These are phyloP conservation scores for Drosophila anomelani DNA, from an alignment of 2,888 invertebrate species.

Conservation along the genomic window DNA sequence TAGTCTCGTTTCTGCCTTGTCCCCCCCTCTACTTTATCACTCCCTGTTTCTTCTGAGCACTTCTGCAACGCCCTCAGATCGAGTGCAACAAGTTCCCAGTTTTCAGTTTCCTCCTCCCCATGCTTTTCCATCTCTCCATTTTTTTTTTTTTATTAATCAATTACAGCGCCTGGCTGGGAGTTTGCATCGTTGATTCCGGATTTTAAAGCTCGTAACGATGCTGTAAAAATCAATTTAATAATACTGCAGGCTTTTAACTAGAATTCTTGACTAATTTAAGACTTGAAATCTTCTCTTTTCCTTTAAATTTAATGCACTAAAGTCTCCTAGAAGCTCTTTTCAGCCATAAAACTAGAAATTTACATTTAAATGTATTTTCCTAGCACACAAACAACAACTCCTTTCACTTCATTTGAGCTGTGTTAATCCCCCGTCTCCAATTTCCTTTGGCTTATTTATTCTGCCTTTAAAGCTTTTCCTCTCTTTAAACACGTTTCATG, in stretches of 20 bases:
- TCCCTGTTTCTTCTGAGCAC: slow-evolving; percentile 49
- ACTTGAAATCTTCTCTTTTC: too few relatives aligned
- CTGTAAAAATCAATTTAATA: slow-evolving; percentile 8
- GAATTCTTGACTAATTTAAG: background rate
- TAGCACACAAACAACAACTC: background rate
- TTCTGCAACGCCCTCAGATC: slow-evolving; percentile 25
- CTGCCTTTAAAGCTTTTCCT: slow-evolving; percentile 5
- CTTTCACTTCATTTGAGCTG: background rate
- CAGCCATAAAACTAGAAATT: background rate
- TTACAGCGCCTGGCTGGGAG: background rate
- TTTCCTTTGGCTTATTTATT: background rate
- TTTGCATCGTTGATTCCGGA: background rate
- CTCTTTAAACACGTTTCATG: slow-evolving; percentile 1
- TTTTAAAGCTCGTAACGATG: background rate
- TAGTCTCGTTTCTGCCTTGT: slow-evolving; percentile 19
- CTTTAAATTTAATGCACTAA: background rate
- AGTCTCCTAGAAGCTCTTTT: background rate
- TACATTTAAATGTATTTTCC: background rate
- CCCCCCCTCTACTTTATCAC: background rate
- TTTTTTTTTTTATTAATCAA: slow-evolving; percentile 22
- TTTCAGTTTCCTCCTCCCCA: background rate
- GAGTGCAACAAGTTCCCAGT: slow-evolving; percentile 34
- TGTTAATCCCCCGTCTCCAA: background rate
- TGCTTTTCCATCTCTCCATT: background rate
- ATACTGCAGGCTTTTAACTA: background rate